A percentile compares a stretch with the other conserved stretches of the same genome.
phyloP scores from a whole-genome alignment of 2,888 invertebrate species.

The Sipha maydis region DNA sequence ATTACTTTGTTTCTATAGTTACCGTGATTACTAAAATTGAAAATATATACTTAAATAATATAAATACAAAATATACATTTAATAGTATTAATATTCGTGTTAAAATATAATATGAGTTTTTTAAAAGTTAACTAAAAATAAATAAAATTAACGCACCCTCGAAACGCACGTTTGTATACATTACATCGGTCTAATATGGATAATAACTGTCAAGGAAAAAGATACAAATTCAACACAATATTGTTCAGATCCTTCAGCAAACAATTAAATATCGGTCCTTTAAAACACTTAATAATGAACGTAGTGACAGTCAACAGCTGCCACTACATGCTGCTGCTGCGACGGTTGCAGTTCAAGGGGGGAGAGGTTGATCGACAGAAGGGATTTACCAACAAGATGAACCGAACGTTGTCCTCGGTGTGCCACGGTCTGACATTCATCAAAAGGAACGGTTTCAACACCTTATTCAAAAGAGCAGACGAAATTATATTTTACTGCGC shows the following conservation, averaged over 20 bases:
- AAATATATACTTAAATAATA: no score
- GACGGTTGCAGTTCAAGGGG: neutral
- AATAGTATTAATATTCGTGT: neutral
- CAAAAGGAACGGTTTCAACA: constrained; percentile 42
- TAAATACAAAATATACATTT: no score
- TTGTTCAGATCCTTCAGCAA: constrained; percentile 55
- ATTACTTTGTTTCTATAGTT: no score
- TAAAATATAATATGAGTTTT: neutral
- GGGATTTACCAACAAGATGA: neutral
- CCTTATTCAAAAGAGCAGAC: neutral
- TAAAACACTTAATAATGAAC: constrained; percentile 53
- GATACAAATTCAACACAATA: constrained; percentile 39
- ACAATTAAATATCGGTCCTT: constrained; percentile 42
- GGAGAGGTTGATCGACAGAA: neutral
- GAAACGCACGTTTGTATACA: constrained; percentile 12
- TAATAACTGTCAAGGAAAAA: constrained; percentile 43
- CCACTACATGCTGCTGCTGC: constrained; percentile 12
- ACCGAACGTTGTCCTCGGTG: neutral
- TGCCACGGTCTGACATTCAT: constrained; percentile 20
- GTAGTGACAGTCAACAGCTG: constrained; percentile 59
- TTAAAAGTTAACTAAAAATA: neutral
- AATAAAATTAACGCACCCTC: neutral
- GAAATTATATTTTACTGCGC: neutral
- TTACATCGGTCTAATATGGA: constrained; percentile 17
- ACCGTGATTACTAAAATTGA: no score